These are phyloP conservation scores for Uloborus diversus DNA, from an alignment of 1,140 invertebrate species.

Conservation along the genomic window DNA sequence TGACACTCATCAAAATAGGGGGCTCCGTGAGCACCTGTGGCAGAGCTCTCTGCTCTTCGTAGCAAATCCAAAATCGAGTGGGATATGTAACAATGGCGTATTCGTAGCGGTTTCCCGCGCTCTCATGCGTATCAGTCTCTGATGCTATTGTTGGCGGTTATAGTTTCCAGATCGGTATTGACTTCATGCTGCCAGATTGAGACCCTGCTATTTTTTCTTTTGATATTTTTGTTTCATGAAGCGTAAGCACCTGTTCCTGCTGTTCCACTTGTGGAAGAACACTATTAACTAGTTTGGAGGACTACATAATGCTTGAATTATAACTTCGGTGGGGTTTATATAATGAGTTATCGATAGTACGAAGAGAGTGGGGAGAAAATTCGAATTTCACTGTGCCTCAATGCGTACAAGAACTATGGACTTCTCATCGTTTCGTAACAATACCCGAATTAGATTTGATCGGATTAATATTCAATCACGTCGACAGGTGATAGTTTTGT, in stretches of 20 bases:
- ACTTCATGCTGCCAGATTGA: slow-evolving; percentile 47
- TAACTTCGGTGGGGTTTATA: slow-evolving; percentile 13
- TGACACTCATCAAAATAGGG: slow-evolving; percentile 18
- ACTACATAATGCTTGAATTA: neutral
- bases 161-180: slow-evolving; percentile 14
- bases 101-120: slow-evolving; percentile 51
- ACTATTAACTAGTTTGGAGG: neutral
- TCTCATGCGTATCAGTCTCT: slow-evolving; percentile 19
- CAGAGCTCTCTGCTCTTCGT: slow-evolving; percentile 15
- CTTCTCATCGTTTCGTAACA: neutral
- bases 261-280: slow-evolving; percentile 19
- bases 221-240: slow-evolving; percentile 19
- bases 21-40: slow-evolving; percentile 13
- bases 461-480: neutral
- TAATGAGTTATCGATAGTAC: slow-evolving; percentile 22
- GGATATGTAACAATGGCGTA: slow-evolving; percentile 39
- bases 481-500: neutral
- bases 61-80: slow-evolving; percentile 28
- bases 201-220: neutral
- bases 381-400: neutral
- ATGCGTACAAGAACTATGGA: neutral
- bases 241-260: slow-evolving; percentile 29
- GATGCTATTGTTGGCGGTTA: slow-evolving; percentile 46
- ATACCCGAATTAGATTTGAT: neutral
- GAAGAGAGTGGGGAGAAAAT: too few relatives aligned